phyloP scores from a whole-genome alignment of 2,888 invertebrate genomes.

The Poecilus cupreus region DNA sequence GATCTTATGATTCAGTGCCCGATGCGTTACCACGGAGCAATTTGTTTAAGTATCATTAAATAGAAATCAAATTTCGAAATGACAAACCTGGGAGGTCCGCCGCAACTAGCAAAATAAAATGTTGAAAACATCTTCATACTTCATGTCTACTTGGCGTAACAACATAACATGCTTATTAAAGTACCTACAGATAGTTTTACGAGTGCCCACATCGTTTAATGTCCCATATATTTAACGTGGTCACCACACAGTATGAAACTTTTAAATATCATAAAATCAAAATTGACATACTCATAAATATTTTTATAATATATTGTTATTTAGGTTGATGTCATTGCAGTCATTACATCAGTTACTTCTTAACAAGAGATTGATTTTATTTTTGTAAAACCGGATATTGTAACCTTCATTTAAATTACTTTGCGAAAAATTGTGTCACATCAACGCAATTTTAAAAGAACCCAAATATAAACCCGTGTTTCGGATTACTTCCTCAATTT shows the following conservation, averaged over 20 bases:
- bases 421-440: slow-evolving; percentile 18
- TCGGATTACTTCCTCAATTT: too few relatives aligned
- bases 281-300: slow-evolving; percentile 15
- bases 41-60: not conserved
- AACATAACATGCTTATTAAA: slow-evolving; percentile 34
- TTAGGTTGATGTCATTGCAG: slow-evolving; percentile 22
- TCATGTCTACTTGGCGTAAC: not conserved
- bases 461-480: too few relatives aligned
- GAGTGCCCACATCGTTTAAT: slow-evolving; percentile 32
- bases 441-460: too few relatives aligned
- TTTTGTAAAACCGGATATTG: slow-evolving; percentile 4
- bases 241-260: not conserved
- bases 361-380: not conserved
- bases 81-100: slow-evolving; percentile 13
- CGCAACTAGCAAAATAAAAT: slow-evolving; percentile 21
- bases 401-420: slow-evolving; percentile 22
- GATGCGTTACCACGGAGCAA: too few relatives aligned
- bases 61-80: slow-evolving; percentile 20
- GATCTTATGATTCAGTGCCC: too few relatives aligned
- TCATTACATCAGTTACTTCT: slow-evolving; percentile 15
- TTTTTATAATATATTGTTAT: not conserved
- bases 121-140: slow-evolving; percentile 26
- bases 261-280: slow-evolving; percentile 28
- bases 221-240: slow-evolving; percentile 8
- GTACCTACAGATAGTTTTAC: slow-evolving; percentile 27